phyloP scores from a whole-genome alignment of 1,140 invertebrate species.

The Acarapis woodi region DNA sequence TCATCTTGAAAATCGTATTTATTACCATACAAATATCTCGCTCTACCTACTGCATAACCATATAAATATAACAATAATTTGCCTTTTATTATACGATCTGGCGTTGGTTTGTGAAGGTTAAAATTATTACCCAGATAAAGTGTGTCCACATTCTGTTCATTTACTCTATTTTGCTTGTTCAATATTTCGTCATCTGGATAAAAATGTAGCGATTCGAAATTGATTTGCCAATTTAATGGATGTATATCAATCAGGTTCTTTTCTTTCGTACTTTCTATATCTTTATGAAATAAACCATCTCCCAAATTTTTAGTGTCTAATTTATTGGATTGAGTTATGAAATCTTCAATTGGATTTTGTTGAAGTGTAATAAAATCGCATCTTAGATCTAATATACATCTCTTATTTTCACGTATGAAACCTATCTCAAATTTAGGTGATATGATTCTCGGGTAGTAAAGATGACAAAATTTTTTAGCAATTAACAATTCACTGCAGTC shows the following conservation, averaged over 20 bases:
- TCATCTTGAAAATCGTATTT: not conserved
- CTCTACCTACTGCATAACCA: constrained; percentile 6
- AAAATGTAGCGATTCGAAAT: constrained; percentile 6
- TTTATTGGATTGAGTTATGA: not conserved
- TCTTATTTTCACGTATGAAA: constrained; percentile 2
- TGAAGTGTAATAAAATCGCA: constrained; percentile 7
- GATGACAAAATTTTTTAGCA: not conserved
- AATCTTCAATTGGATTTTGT: not conserved
- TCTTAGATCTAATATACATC: constrained; percentile 3
- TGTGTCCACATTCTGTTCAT: constrained; percentile 6
- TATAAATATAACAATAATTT: constrained; percentile 6
- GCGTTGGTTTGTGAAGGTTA: not conserved
- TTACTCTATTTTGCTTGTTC: not conserved
- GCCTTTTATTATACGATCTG: constrained; percentile 3
- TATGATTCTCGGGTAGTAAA: constrained; percentile 1
- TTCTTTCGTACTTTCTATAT: not conserved
- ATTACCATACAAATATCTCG: not conserved
- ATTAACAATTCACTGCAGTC: constrained; percentile 3
- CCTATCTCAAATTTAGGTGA: constrained; percentile 4
- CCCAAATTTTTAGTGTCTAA: not conserved
- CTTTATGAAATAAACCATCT: not conserved
- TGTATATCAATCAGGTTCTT: constrained; percentile 2
- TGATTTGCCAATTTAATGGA: constrained; percentile 7
- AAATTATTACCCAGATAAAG: constrained; percentile 5
- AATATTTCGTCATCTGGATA: constrained; percentile 3